Evolutionary conservation across 2,797 vertebrate species (phyloP).

Genomic region (Danio choprae): DNA sequence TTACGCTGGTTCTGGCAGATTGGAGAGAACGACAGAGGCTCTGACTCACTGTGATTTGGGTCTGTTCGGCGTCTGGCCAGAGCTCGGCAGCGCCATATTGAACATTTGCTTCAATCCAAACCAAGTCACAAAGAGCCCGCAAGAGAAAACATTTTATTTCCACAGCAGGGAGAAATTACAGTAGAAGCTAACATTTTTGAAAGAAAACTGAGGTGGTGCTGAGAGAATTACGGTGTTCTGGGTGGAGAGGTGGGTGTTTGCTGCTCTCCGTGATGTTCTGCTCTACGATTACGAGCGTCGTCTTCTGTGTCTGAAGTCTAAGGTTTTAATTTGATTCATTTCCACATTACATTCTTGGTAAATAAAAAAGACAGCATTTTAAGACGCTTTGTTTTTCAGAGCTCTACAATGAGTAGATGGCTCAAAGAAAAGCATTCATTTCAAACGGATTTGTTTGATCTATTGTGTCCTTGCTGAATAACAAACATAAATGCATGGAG

Average conservation of each 20-base stretch:
- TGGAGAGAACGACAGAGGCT: slow-evolving; percentile 11
- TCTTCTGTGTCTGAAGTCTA: neutral
- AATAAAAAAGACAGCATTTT: too few species aligned
- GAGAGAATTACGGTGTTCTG: neutral
- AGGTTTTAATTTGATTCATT: neutral
- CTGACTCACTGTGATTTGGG: slow-evolving; percentile 13
- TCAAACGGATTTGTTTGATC: neutral
- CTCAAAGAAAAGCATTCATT: neutral
- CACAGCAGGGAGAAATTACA: neutral
- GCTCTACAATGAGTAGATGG: neutral
- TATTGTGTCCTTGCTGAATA: neutral
- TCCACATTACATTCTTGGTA: neutral
- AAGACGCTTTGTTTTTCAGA: too few species aligned
- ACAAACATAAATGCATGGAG: neutral
- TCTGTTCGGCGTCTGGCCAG: slow-evolving; percentile 18
- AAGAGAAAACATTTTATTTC: slow-evolving; percentile 8
- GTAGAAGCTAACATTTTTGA: neutral
- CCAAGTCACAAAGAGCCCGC: neutral
- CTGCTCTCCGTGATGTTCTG: too few species aligned
- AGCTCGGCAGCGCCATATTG: slow-evolving; percentile 11
- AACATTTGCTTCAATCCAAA: slow-evolving; percentile 33
- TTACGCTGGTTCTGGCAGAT: neutral
- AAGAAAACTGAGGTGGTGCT: neutral
- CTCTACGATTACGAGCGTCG: neutral
- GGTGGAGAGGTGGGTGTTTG: neutral